Percentiles rank a stretch among this genome's conserved stretches.
phyloP scores from a whole-genome alignment of 2,113 vertebrate genomes.

The Stigmatopora nigra region DNA sequence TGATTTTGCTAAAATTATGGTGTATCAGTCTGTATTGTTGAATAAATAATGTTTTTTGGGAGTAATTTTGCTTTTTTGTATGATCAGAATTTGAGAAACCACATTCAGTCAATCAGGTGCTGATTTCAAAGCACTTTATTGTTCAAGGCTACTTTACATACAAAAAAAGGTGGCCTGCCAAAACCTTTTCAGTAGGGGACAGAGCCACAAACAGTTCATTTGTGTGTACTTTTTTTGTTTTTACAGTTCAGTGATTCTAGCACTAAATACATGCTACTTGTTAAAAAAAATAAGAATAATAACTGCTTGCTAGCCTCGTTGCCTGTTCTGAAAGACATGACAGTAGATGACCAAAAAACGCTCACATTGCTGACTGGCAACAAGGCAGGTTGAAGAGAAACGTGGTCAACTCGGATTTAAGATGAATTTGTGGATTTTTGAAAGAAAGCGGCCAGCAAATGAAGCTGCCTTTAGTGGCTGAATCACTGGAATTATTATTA shows the following conservation, averaged over 20 bases:
- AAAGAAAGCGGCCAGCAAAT: not conserved
- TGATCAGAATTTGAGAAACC: not conserved
- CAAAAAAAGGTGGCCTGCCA: constrained; percentile 99
- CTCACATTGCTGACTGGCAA: not conserved
- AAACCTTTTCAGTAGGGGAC: constrained; percentile 89
- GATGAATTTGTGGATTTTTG: not conserved
- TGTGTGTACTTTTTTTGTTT: constrained; percentile 69
- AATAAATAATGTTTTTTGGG: not conserved
- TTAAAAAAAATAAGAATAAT: constrained; percentile 16
- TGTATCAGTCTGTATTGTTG: not conserved
- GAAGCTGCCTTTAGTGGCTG: not conserved
- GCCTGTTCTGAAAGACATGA: not conserved
- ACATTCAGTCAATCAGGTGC: constrained; percentile 23
- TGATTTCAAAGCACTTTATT: constrained; percentile 99
- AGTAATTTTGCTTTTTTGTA: not conserved
- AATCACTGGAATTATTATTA: not conserved
- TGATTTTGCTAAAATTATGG: not conserved
- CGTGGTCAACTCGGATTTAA: not conserved
- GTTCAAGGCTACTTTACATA: constrained; percentile 99
- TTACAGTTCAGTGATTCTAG: constrained; percentile 72
- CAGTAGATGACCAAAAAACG: not conserved
- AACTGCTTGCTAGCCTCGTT: not conserved
- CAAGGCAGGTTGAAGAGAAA: constrained; percentile 2
- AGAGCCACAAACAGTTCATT: constrained; percentile 81
- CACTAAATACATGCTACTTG: constrained; percentile 67